Evolutionary conservation across 2,888 invertebrate genomes (phyloP).

Genomic region (Lasiommata megera): DNA sequence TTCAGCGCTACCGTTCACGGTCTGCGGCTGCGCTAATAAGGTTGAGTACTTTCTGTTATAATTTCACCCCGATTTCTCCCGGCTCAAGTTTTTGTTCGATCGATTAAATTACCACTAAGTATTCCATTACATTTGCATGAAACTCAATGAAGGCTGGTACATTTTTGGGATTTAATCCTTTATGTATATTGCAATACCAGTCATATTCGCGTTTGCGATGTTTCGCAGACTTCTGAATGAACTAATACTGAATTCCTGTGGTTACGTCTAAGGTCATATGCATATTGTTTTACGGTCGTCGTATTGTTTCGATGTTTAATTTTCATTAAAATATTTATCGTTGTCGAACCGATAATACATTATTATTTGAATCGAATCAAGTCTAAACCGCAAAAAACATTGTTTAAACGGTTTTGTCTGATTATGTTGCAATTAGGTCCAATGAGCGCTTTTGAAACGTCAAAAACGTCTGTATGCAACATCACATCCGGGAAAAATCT

Average conservation of each 20-base stretch:
- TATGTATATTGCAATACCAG: background rate
- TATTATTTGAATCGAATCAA: too few relatives aligned
- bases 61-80: constrained; percentile 39
- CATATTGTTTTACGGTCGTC: background rate
- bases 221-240: background rate
- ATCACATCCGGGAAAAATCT: too few relatives aligned
- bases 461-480: too few relatives aligned
- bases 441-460: too few relatives aligned
- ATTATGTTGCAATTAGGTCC: too few relatives aligned
- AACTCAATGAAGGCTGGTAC: background rate
- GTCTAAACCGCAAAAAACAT: too few relatives aligned
- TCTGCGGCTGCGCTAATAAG: constrained; percentile 32
- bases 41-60: constrained; percentile 36
- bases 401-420: too few relatives aligned
- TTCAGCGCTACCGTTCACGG: constrained; percentile 32
- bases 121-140: constrained; percentile 24
- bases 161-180: background rate
- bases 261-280: constrained; percentile 4
- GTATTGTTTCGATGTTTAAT: background rate
- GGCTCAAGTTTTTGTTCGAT: constrained; percentile 34
- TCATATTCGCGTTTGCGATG: background rate
- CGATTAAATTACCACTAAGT: constrained; percentile 31
- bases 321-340: background rate
- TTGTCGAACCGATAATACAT: background rate
- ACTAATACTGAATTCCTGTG: background rate